These are phyloP conservation scores for Semnopithecus entellus DNA, from an alignment of 2,113 vertebrate species.

Conservation along the genomic window DNA sequence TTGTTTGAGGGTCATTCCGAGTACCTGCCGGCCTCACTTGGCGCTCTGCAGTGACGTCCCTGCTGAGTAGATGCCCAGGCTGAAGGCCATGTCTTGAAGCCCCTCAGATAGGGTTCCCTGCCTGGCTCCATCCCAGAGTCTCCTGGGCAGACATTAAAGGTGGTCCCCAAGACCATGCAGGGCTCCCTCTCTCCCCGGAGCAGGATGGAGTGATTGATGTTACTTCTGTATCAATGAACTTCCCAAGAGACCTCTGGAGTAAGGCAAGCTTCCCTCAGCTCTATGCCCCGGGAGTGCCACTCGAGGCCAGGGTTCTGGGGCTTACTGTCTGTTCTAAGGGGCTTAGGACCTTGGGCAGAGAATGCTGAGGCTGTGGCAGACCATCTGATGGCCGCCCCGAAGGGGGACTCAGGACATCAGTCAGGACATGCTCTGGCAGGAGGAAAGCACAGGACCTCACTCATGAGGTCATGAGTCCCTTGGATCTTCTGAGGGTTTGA, in stretches of 20 bases:
- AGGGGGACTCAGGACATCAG: background rate
- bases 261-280: background rate
- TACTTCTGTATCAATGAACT: background rate
- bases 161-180: background rate
- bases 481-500: background rate
- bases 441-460: background rate
- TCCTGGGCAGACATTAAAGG: background rate
- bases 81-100: background rate
- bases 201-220: too few species aligned
- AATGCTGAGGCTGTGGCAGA: background rate
- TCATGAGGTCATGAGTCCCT: background rate
- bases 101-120: background rate
- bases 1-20: background rate
- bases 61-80: background rate
- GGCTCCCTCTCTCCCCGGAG: background rate
- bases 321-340: background rate
- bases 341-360: background rate
- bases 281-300: background rate
- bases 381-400: background rate
- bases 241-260: background rate
- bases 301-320: background rate
- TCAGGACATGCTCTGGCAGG: background rate
- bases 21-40: background rate
- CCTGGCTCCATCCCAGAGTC: background rate
- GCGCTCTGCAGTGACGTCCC: background rate